These are phyloP conservation scores for Campoletis raptor DNA, from an alignment of 2,888 invertebrate genomes.

Conservation along the genomic window DNA sequence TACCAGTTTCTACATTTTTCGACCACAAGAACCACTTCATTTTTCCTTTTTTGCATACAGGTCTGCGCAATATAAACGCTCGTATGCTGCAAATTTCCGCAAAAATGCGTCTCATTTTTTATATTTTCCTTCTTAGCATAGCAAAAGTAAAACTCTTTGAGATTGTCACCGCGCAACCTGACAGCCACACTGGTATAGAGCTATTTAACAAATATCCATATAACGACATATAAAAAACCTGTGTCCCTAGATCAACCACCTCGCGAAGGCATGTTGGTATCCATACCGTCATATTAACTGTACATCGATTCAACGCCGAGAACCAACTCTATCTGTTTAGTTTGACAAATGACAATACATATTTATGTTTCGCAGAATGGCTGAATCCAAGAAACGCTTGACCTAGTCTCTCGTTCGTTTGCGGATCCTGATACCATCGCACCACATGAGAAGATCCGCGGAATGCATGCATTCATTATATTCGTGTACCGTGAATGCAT, in stretches of 20 bases:
- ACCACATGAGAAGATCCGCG: conserved; percentile 44
- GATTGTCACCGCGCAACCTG: not conserved
- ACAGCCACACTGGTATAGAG: too few species aligned
- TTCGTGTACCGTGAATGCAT: conserved; percentile 46
- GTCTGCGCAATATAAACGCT: not conserved
- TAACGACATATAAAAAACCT: conserved; percentile 1
- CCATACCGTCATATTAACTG: conserved; percentile 34
- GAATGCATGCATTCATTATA: conserved; percentile 65
- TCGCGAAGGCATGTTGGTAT: conserved; percentile 23
- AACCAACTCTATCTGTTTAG: not conserved
- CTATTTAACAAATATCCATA: conserved; percentile 21
- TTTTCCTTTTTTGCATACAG: not conserved
- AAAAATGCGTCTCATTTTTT: not conserved
- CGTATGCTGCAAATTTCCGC: not conserved
- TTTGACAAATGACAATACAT: conserved; percentile 66
- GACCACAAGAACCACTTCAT: not conserved
- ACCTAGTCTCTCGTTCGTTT: conserved; percentile 61
- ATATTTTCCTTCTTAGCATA: not conserved
- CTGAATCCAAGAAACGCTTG: conserved; percentile 62
- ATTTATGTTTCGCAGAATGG: conserved; percentile 66
- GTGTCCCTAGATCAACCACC: conserved; percentile 4
- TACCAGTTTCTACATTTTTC: not conserved
- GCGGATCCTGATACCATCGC: conserved; percentile 46
- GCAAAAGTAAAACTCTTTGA: not conserved
- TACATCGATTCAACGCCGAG: conserved; percentile 43